Base-by-base conservation (phyloP, 2,888 invertebrate genomes). In the Phorcus lineatus region DNA sequence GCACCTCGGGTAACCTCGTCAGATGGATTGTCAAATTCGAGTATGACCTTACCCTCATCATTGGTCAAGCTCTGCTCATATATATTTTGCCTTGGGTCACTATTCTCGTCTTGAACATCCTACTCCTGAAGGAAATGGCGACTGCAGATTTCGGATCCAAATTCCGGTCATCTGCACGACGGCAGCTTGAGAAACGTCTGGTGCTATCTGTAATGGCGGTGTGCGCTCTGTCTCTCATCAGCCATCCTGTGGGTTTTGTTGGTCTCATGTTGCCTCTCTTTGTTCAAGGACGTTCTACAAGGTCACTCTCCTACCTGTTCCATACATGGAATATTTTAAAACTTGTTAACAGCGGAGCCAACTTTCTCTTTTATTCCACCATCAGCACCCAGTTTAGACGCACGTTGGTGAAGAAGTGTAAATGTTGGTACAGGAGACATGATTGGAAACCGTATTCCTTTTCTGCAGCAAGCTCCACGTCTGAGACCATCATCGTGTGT, bases 201-300 rank as follows among this genome's bases (percentile, higher is more conserved):
- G 62, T 62, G 24, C 62, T 62, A 28, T 62, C 62, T 17, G 62
- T 62, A 9, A 62, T 62, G 62, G 62, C 62, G 22, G 62, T 62
- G 13, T 62, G 62, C 24, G 62, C 62, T 11, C 62, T 62, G 16
- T 62, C 62, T 13, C 62, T 62, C 22, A 62, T 62, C 62, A 62
- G 62, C 62, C 62, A 62, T 24, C 62, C 62, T 2, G 62, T 62
- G 13, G 62, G 62, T 28, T 62, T 62, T 11, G 62, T 62, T 28
- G 62, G 62, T 6, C 62, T 62, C 62, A 62, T 62, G 62, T 62
- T 62, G 17, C 62, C 62, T 62, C 62, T 62, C 62, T 62, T 62
- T 62, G 62, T 62, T 62, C 62, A 62, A 62, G 62, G 62, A 16
- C 62, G 62, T 6, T 24, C 28, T 24, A 16, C 62, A 19, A 62